Conservation (phyloP, 2,113 vertebrate species). For the Aplodontia rufa region DNA sequence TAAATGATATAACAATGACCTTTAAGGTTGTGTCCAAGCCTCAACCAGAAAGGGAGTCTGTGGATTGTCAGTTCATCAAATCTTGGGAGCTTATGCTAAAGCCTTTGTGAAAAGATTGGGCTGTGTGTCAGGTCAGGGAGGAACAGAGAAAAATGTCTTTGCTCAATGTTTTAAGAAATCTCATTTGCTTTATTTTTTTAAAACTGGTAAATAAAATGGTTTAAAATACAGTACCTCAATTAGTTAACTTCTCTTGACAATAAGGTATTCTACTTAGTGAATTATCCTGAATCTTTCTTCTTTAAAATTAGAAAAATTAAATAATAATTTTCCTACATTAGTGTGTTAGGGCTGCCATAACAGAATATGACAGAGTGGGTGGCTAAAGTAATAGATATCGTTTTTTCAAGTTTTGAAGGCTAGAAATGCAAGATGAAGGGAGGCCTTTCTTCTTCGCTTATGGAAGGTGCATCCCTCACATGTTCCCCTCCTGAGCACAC, state of each 20-base stretch:
- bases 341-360: background rate
- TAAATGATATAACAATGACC: background rate
- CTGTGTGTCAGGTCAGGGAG: background rate
- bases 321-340: background rate
- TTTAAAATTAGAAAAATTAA: background rate
- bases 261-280: no score
- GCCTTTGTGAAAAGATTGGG: background rate
- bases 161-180: background rate
- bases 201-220: background rate
- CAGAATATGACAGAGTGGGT: background rate
- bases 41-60: background rate
- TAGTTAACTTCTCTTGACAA: background rate
- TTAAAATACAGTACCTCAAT: background rate
- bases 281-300: background rate
- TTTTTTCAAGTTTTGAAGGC: background rate
- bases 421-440: background rate
- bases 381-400: background rate
- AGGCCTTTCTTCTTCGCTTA: background rate
- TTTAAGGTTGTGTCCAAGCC: background rate
- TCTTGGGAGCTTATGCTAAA: background rate
- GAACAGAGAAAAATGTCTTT: background rate
- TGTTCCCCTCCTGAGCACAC: fast-evolving
- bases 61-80: background rate
- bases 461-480: background rate
- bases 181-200: background rate